Conservation (phyloP, 2,888 invertebrate genomes). For the Cartodere bifasciata region DNA sequence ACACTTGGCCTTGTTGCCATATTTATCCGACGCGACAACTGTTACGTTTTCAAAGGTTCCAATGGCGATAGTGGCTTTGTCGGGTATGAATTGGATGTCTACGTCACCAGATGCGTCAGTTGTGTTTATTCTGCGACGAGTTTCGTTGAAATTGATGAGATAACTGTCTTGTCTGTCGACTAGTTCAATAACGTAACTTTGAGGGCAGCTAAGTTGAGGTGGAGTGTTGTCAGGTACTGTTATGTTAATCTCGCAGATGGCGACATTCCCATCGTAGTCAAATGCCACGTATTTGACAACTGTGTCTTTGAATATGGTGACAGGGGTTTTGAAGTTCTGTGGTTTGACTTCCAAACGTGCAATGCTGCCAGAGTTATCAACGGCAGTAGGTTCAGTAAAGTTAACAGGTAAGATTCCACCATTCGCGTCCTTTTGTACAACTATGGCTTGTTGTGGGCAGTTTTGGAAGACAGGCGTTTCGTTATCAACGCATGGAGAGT, state of each 20-base stretch:
- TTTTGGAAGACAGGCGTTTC: constrained; percentile 95
- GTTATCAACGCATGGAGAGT: constrained; percentile 88
- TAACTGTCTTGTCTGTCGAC: constrained; percentile 84
- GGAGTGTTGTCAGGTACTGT: constrained; percentile 91
- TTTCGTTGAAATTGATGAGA: constrained; percentile 83
- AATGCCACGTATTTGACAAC: constrained; percentile 92
- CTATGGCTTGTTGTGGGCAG: constrained; percentile 85
- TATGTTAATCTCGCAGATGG: constrained; percentile 92
- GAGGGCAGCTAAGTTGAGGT: constrained; percentile 79
- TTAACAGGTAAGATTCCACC: constrained; percentile 85
- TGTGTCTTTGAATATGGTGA: constrained; percentile 79
- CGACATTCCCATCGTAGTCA: constrained; percentile 95
- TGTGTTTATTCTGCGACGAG: constrained; percentile 69
- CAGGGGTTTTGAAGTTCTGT: constrained; percentile 78
- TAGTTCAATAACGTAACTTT: constrained; percentile 86
- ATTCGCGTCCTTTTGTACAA: constrained; percentile 77
- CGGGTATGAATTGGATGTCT: constrained; percentile 67
- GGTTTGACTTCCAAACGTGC: constrained; percentile 88
- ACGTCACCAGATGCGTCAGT: constrained; percentile 84
- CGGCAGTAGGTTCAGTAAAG: constrained; percentile 85
- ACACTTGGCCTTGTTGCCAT: constrained; percentile 79
- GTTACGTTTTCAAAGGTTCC: constrained; percentile 87
- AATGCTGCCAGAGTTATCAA: constrained; percentile 92
- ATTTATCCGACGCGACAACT: constrained; percentile 75
- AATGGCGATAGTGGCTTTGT: constrained; percentile 71